Conservation (phyloP, 2,888 invertebrate species). For the Chelonus formosanus region DNA sequence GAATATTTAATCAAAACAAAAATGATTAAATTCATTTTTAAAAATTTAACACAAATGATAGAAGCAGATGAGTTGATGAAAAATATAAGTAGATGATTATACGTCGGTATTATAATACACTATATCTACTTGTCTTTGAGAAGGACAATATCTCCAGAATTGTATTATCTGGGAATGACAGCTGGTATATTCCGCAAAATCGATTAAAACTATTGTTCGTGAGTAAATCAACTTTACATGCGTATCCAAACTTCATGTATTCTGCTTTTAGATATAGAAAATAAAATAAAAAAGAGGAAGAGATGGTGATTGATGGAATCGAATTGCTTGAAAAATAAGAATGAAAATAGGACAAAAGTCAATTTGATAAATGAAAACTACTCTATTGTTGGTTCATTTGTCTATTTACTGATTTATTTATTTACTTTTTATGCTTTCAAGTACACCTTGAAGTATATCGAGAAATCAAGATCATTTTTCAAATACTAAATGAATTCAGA, state of each 20-base stretch:
- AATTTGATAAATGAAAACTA: neutral
- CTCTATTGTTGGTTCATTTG: no score
- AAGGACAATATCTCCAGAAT: neutral
- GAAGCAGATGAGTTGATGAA: no score
- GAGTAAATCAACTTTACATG: neutral
- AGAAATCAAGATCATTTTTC: no score
- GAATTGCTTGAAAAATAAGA: conserved; percentile 6
- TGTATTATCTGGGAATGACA: conserved; percentile 15
- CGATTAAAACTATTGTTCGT: conserved; percentile 5
- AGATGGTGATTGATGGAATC: conserved; percentile 13
- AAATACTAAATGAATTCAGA: no score
- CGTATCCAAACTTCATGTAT: neutral
- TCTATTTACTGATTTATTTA: no score
- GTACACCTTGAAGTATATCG: no score
- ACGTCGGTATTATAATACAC: neutral
- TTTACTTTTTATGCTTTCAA: no score
- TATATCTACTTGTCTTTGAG: neutral
- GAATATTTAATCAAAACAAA: no score
- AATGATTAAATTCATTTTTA: no score
- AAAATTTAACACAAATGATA: no score
- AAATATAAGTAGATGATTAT: neutral
- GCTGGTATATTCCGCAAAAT: conserved; percentile 11
- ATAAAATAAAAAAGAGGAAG: neutral
- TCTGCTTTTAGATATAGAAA: neutral
- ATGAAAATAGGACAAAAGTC: neutral